Base-by-base conservation (phyloP, 2,113 vertebrate species). In the Hippocampus comes region DNA sequence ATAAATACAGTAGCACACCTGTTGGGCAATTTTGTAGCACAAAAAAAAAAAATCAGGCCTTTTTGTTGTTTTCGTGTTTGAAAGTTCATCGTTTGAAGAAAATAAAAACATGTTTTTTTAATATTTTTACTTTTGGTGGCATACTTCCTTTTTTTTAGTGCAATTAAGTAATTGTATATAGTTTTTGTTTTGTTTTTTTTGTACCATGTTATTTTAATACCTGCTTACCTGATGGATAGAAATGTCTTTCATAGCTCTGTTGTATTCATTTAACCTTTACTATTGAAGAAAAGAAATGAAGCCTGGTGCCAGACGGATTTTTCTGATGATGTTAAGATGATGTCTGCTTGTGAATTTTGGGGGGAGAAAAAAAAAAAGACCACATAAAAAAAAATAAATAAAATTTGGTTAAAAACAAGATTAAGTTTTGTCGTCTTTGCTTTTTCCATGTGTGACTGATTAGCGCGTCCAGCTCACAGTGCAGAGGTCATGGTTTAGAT, bases 191-290 rank as follows among this genome's bases (percentile, higher is more conserved):
- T 2, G 11, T 14, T n/a, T 7, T 25, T 41, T 30, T 18, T 64
- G 67, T 43, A 34, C 6, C 42, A 64, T 75, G 71, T 76, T 1
- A 55, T n/a, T 46, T 57, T 30, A 67, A n/a, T 63, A 10, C 21
- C 70, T 56, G 53, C 21, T 76, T 69, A 69, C 34, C 53, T 77
- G 53, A 82, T 77, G 61, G 69, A 87, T 72, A 70, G 30, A 27
- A 77, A 71, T 38, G n/a, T 18, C 48, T 23, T 57, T 25, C 27
- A 60, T 15, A 60, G 57, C 48, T 68, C 66, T 65, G 38, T 73
- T 79, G 66, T 72, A 77, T 73, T 86, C 77, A 82, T 83, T 83
- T 78, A 17, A 80, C 67, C 56, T 72, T 73, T 8, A 34, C 67
- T 25, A 63, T 68, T 48, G 42, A 73, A 48, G 25, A 78, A 66